phyloP scores from a whole-genome alignment of 2,113 vertebrate species.

The Sinocyclocheilus maitianheensis region DNA sequence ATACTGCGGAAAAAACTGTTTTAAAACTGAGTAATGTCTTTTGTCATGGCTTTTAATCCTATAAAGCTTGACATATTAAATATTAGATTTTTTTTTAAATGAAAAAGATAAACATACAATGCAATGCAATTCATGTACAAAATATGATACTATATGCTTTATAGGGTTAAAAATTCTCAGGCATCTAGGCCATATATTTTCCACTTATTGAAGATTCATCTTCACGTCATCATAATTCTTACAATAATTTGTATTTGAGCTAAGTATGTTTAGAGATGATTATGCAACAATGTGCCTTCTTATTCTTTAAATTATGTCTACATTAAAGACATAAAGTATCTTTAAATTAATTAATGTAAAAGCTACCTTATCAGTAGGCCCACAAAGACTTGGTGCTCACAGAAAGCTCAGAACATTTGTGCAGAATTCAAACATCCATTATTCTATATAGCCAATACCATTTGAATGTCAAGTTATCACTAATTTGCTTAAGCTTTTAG shows the following conservation, averaged over 20 bases:
- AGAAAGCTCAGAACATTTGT: not conserved
- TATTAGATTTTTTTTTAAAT: not conserved
- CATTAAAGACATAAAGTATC: not conserved
- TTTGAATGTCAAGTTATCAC: not conserved
- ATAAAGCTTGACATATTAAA: not conserved
- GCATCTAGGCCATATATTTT: not conserved
- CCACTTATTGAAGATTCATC: not conserved
- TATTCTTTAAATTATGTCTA: not conserved
- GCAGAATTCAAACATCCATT: not conserved
- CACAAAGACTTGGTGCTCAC: not conserved
- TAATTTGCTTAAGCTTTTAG: not conserved
- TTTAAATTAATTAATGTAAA: not conserved
- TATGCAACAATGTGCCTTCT: not conserved
- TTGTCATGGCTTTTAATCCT: not conserved
- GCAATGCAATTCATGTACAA: not conserved
- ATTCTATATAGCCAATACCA: not conserved
- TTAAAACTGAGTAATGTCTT: not conserved
- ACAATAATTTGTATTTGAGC: not conserved
- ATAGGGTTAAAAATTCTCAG: not conserved
- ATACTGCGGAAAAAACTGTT: not conserved
- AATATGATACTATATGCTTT: not conserved
- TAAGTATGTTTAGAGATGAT: not conserved
- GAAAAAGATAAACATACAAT: not conserved
- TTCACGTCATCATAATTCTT: not conserved
- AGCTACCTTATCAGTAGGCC: not conserved